Evolutionary conservation across 2,888 invertebrate species (phyloP), one percentile per base, ranked within the genome.

Genomic region (Lochmaea crataegi): DNA sequence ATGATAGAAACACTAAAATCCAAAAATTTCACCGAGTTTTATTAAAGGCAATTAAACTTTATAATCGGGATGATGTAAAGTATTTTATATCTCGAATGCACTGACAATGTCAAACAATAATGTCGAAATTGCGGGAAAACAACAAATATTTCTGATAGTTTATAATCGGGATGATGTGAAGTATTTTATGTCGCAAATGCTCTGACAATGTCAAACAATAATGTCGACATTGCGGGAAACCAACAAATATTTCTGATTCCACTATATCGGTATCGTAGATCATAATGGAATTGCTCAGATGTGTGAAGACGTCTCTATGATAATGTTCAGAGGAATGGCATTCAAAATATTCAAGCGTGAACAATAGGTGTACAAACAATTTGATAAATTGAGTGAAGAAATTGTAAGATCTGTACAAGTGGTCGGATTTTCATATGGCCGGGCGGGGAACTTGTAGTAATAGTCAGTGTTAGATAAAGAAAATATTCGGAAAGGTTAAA

Each of bases 221-320:
- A 68, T 68, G 61, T 68, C 60, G 60, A 38, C 22, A 68, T 61
- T 68, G 68, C 68, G 61, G 68, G 68, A 68, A 68, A 61, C 68
- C 42, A 51, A 26, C 68, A 68, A 68, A 68, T 68, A 68, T 51
- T 68, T 68, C 60, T 61, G 68, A 68, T 68, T 68, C 67, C 68
- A 60, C 48, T 61, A 61, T 68, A 68, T 61, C 68, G 60, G 68
- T 68, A 45, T 51, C 60, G 48, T 68, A 61, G 68, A 61, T 68
- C 48, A 68, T 68, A 68, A 68, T 68, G 68, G 60, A 61, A 68
- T 68, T 60, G 68, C 61, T 68, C 51, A 61, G 68, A 68, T 68
- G 51, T 68, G 61, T 68, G 61, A 68, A 48, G 61, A 60, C 61
- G 68, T 68, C 61, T 56, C 61, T 38, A 68, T 38, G 5, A 38